phyloP scores from a whole-genome alignment of 2,113 vertebrate genomes.

The Parus major region DNA sequence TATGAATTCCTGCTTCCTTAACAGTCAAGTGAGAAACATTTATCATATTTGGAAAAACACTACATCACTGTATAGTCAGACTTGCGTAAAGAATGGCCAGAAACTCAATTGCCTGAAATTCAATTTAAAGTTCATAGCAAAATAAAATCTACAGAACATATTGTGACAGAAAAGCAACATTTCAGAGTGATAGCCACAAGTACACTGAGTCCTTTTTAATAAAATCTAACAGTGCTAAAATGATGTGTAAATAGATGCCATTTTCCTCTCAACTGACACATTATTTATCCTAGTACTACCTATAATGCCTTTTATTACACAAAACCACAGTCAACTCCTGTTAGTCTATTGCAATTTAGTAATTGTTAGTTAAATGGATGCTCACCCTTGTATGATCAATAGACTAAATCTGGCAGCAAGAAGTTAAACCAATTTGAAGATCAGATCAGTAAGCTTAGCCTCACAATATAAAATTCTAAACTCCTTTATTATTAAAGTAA shows the following conservation, averaged over 20 bases:
- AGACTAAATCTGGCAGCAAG: slow-evolving; percentile 6
- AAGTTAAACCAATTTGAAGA: slow-evolving; percentile 46
- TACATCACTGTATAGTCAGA: background rate
- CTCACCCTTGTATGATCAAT: slow-evolving; percentile 8
- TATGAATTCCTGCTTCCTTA: background rate
- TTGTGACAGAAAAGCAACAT: background rate
- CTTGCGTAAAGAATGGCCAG: background rate
- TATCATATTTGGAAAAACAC: background rate
- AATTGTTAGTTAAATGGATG: slow-evolving; percentile 27
- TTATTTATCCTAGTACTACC: background rate
- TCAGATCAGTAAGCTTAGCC: slow-evolving; percentile 5
- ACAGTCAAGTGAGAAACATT: background rate
- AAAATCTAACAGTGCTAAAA: background rate
- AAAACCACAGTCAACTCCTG: background rate
- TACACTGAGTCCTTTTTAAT: background rate
- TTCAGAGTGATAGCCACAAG: background rate
- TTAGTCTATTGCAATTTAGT: slow-evolving; percentile 6
- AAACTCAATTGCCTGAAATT: background rate
- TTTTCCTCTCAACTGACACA: slow-evolving; percentile 5
- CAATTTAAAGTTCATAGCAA: background rate
- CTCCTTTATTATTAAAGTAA: slow-evolving; percentile 20
- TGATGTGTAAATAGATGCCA: background rate
- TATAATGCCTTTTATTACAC: background rate
- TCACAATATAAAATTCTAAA: slow-evolving; percentile 6
- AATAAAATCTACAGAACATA: background rate